phyloP scores from a whole-genome alignment of 2,888 invertebrate species.

The Pomacea canaliculata region DNA sequence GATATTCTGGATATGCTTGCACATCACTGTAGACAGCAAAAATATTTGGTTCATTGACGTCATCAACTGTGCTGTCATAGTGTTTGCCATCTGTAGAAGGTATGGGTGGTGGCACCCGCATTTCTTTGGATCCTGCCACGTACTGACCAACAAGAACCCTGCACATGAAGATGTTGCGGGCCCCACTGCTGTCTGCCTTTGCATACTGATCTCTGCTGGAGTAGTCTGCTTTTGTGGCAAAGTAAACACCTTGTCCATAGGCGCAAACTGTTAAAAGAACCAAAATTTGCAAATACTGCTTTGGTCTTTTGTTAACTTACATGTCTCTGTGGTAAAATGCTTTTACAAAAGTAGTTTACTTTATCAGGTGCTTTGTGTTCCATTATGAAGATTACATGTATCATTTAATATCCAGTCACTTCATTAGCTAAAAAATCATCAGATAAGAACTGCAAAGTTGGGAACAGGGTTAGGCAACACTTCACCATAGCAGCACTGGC shows the following conservation, averaged over 20 bases:
- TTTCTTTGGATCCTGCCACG: neutral
- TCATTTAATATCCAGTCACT: no score
- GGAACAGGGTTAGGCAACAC: no score
- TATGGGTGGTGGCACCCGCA: slow-evolving; percentile 14
- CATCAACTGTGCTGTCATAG: slow-evolving; percentile 21
- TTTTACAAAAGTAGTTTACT: no score
- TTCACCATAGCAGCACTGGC: no score
- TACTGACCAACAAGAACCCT: slow-evolving; percentile 16
- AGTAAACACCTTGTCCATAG: slow-evolving; percentile 23
- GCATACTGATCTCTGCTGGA: slow-evolving; percentile 18
- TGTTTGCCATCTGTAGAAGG: neutral
- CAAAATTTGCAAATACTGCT: no score
- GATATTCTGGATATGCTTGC: slow-evolving; percentile 22
- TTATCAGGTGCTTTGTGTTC: no score
- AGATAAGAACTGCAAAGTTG: no score
- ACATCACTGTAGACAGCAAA: slow-evolving; percentile 21
- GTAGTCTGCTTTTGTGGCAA: slow-evolving; percentile 12
- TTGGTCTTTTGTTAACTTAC: no score
- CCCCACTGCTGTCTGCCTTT: neutral
- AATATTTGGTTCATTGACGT: neutral
- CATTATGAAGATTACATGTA: no score
- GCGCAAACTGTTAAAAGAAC: slow-evolving; percentile 3
- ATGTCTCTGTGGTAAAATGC: no score
- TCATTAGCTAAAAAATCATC: no score
- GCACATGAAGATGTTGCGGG: slow-evolving; percentile 23